Percentiles rank a stretch among this genome's conserved stretches.
phyloP scores from a whole-genome alignment of 2,113 vertebrate species.

The Callocephalon fimbriatum region DNA sequence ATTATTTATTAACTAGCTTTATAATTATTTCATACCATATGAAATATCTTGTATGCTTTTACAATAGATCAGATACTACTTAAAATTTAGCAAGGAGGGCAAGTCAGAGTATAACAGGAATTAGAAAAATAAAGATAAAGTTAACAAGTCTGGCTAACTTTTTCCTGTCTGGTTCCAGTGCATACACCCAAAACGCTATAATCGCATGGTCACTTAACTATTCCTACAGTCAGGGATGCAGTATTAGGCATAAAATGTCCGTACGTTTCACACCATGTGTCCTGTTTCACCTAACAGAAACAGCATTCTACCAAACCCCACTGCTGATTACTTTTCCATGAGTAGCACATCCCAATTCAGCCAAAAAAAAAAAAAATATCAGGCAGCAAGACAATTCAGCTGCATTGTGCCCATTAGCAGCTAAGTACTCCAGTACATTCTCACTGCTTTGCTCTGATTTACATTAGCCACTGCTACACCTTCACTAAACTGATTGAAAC shows the following conservation, averaged over 20 bases:
- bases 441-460: background rate
- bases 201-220: background rate
- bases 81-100: background rate
- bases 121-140: background rate
- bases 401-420: background rate
- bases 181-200: background rate
- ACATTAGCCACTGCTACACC: background rate
- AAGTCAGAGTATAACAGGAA: background rate
- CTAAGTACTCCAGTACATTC: background rate
- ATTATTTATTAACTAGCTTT: background rate
- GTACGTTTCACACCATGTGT: background rate
- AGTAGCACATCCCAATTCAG: background rate
- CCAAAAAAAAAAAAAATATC: background rate
- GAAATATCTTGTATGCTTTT: background rate
- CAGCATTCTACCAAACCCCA: background rate
- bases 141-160: background rate
- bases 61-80: background rate
- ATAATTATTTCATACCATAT: background rate
- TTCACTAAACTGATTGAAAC: background rate
- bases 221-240: background rate
- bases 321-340: background rate
- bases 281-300: background rate
- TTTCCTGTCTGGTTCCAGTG: background rate
- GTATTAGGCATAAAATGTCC: background rate
- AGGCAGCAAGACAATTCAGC: background rate